phyloP scores from a whole-genome alignment of 1,140 invertebrate genomes.

The Eupristina koningsbergeri region DNA sequence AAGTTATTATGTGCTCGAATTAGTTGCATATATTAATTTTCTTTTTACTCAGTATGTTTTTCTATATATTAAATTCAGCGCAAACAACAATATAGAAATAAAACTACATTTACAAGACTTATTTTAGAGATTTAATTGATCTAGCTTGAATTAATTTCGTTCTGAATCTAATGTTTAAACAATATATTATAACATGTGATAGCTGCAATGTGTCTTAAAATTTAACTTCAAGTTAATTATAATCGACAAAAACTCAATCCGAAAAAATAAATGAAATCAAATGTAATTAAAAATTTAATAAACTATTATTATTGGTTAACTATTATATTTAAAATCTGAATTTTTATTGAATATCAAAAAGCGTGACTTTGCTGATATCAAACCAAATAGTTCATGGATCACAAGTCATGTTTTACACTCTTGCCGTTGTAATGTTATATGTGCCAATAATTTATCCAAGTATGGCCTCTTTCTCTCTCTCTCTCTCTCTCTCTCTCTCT shows the following conservation, averaged over 20 bases:
- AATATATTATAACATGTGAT: neutral
- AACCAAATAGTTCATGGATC: conserved; percentile 36
- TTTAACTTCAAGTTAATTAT: neutral
- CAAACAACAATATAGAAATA: neutral
- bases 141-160: neutral
- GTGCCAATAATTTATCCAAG: neutral
- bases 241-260: neutral
- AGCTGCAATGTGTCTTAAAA: neutral
- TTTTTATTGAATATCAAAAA: conserved; percentile 8
- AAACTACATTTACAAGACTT: neutral
- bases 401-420: conserved; percentile 59
- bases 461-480: neutral
- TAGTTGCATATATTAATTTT: neutral
- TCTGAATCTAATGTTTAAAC: neutral
- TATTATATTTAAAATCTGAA: neutral
- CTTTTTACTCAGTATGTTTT: neutral
- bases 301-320: neutral
- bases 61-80: neutral
- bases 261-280: neutral
- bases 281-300: neutral
- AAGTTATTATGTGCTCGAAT: conserved; percentile 1
- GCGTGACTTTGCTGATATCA: conserved; percentile 19
- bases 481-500: too few species aligned
- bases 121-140: neutral
- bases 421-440: conserved; percentile 15